These are phyloP conservation scores for Eretmochelys imbricata DNA, from an alignment of 2,113 vertebrate genomes.

Conservation along the genomic window DNA sequence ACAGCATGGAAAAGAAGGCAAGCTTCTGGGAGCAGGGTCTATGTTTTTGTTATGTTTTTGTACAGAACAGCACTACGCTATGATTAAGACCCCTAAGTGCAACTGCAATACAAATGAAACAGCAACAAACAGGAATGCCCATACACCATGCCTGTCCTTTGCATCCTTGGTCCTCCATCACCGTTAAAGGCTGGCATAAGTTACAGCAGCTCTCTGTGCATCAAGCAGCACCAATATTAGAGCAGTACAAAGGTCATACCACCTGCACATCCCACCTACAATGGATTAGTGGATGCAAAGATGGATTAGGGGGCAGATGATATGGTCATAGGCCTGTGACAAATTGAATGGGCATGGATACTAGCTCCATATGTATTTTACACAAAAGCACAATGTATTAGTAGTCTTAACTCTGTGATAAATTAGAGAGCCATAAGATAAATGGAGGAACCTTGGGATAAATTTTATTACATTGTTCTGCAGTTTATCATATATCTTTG, in stretches of 20 bases:
- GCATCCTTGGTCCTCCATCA: neutral
- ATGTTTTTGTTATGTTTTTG: neutral
- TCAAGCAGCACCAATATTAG: neutral
- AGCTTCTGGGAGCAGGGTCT: neutral
- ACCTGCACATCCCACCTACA: neutral
- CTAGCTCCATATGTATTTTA: neutral
- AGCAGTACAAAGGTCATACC: neutral
- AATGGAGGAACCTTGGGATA: neutral
- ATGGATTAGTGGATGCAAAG: neutral
- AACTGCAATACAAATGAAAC: neutral
- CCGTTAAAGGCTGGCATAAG: neutral
- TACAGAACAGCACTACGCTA: neutral
- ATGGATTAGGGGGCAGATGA: neutral
- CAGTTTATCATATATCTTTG: neutral
- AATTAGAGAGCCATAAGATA: neutral
- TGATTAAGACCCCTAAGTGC: neutral
- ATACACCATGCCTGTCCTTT: neutral
- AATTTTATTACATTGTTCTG: neutral
- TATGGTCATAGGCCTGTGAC: neutral
- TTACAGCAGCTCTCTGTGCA: neutral
- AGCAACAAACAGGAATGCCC: neutral
- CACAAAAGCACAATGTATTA: neutral
- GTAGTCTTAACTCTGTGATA: constrained; percentile 15
- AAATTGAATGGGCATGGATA: neutral
- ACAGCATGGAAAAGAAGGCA: neutral